These are phyloP conservation scores for Sphenodon punctatus DNA, from an alignment of 2,797 vertebrate species.

Conservation along the genomic window DNA sequence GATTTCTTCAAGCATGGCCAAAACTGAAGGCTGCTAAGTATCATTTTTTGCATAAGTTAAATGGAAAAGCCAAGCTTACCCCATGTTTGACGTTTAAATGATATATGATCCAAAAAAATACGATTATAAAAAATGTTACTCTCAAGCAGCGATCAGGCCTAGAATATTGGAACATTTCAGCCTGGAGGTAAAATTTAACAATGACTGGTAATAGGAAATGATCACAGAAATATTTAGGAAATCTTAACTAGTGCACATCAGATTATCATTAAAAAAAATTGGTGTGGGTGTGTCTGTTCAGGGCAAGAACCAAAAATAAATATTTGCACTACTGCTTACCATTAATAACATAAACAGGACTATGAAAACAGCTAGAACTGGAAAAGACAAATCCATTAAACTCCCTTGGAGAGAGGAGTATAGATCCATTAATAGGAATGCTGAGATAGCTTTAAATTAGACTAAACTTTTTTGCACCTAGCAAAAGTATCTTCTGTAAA, in stretches of 20 bases:
- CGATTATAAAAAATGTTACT: background rate
- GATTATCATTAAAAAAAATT: rapidly evolving
- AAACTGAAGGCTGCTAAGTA: background rate
- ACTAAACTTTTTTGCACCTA: background rate
- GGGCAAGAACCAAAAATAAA: rapidly evolving
- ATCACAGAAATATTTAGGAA: background rate
- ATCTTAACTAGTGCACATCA: rapidly evolving
- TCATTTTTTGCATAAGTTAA: conserved; percentile 26
- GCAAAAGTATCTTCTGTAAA: background rate
- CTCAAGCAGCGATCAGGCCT: background rate
- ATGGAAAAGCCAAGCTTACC: conserved; percentile 33
- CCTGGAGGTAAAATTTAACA: rapidly evolving
- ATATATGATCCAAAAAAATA: background rate
- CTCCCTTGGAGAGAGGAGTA: background rate
- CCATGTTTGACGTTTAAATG: conserved; percentile 13
- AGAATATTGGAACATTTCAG: background rate
- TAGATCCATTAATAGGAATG: too few species aligned
- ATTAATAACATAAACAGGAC: rapidly evolving
- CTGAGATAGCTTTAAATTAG: background rate
- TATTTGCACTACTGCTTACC: rapidly evolving
- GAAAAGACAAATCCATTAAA: rapidly evolving
- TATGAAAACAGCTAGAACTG: rapidly evolving
- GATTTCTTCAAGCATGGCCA: background rate
- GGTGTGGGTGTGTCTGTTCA: rapidly evolving
- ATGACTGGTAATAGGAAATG: background rate